Evolutionary conservation across 2,888 invertebrate species (phyloP).

Genomic region (Cataglyphis rosenhaueri): DNA sequence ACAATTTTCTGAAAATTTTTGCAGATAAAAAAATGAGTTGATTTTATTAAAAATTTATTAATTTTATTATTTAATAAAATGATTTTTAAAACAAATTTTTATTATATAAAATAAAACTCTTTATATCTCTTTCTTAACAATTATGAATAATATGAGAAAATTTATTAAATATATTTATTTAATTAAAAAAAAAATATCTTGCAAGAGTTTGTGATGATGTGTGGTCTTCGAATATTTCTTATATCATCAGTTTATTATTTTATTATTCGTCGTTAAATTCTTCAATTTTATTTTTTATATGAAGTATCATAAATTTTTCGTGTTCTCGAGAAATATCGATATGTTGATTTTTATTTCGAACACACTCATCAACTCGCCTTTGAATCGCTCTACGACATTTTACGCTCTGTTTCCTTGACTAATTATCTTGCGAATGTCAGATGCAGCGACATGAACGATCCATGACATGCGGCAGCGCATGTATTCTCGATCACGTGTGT

Average conservation of each 20-base stretch:
- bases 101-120: background rate
- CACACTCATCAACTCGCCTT: background rate
- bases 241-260: background rate
- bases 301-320: background rate
- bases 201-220: background rate
- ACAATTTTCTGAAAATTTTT: background rate
- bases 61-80: background rate
- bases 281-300: background rate
- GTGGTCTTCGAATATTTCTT: background rate
- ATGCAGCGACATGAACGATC: constrained; percentile 4
- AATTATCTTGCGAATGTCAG: constrained; percentile 29
- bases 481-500: constrained; percentile 43
- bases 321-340: background rate
- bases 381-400: background rate
- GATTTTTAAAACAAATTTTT: background rate
- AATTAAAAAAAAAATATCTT: background rate
- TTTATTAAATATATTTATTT: background rate
- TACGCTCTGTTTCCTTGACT: background rate
- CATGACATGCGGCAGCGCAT: constrained; percentile 6
- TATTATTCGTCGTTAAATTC: background rate
- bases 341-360: background rate
- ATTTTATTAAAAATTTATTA: background rate
- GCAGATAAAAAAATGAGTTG: background rate
- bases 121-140: background rate
- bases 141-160: background rate